phyloP scores from a whole-genome alignment of 2,797 vertebrate genomes.

The Poeciliopsis turneri region DNA sequence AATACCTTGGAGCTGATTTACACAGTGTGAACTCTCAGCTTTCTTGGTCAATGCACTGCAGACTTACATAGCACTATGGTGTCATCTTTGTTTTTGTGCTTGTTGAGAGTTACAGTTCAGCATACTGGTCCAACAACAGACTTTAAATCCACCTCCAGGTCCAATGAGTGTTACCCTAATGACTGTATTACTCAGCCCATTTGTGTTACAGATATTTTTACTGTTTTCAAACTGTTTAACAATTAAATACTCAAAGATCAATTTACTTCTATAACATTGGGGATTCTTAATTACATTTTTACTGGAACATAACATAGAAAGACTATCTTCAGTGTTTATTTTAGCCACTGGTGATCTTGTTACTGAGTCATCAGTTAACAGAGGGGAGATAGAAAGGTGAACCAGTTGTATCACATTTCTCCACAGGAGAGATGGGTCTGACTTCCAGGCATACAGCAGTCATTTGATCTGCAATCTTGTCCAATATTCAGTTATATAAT shows the following conservation, averaged over 20 bases:
- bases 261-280: not conserved
- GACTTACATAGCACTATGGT: not conserved
- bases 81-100: not conserved
- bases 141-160: not conserved
- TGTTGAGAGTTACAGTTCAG: conserved; percentile 6
- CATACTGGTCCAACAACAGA: conserved; percentile 8
- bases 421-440: conserved; percentile 37
- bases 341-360: conserved; percentile 16
- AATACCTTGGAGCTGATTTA: not conserved
- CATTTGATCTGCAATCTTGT: conserved; percentile 68
- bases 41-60: not conserved
- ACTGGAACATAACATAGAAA: conserved; percentile 7
- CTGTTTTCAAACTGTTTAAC: not conserved
- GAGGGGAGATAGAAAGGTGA: conserved; percentile 41
- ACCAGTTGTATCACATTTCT: conserved; percentile 48
- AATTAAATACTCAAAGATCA: not conserved
- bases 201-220: not conserved
- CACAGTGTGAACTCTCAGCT: not conserved
- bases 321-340: conserved; percentile 18
- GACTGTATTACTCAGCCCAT: not conserved
- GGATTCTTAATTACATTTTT: not conserved
- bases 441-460: conserved; percentile 48
- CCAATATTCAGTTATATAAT: conserved; percentile 69
- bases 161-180: not conserved
- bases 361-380: conserved; percentile 49